Conservation (phyloP, 2,113 vertebrate species). For the Peromyscus leucopus region DNA sequence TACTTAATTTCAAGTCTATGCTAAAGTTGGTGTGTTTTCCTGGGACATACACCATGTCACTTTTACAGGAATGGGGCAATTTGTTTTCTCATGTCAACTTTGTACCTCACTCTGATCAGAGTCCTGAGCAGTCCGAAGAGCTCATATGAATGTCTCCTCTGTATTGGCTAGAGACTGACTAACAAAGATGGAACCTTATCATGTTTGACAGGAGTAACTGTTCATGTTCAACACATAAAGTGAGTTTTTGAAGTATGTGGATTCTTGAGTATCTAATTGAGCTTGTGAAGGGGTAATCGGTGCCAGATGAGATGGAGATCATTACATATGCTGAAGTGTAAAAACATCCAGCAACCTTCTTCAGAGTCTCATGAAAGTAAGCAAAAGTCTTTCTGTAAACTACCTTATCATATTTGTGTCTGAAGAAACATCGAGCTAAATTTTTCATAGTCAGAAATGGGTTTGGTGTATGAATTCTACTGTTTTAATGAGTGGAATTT, state of each 20-base stretch:
- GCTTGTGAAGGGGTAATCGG: not conserved
- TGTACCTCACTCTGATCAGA: not conserved
- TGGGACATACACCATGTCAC: not conserved
- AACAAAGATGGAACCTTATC: not conserved
- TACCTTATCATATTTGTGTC: not conserved
- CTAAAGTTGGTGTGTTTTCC: conserved; percentile 43
- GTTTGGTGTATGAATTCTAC: not conserved
- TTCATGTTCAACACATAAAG: not conserved
- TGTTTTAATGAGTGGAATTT: not conserved
- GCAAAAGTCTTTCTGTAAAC: not conserved
- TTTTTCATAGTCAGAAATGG: not conserved
- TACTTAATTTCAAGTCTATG: conserved; percentile 62
- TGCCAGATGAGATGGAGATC: not conserved
- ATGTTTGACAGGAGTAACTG: not conserved
- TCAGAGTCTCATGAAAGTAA: conserved; percentile 34
- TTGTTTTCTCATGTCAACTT: not conserved
- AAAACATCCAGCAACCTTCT: not conserved
- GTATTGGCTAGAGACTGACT: not conserved
- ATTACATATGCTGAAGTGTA: not conserved
- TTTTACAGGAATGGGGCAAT: not conserved
- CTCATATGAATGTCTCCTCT: not conserved
- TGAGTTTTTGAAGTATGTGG: not conserved
- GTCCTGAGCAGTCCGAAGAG: not conserved
- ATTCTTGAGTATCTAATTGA: not conserved
- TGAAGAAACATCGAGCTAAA: conserved; percentile 9